Evolutionary conservation across 1,140 invertebrate species (phyloP), one percentile per base, ranked within the genome.

Genomic region (Heliothis subflexa): DNA sequence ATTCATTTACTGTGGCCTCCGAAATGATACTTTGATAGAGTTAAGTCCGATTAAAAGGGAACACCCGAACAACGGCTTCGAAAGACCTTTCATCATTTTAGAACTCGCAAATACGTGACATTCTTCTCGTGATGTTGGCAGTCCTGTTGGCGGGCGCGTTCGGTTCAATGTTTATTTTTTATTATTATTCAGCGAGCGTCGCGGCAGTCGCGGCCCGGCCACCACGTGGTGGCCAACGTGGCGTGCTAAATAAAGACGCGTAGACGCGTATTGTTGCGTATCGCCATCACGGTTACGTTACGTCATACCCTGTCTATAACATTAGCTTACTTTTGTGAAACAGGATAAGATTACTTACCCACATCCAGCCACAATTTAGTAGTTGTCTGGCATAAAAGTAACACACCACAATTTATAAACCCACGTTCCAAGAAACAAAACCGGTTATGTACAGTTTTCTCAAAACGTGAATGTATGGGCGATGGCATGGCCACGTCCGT

Each of bases 151-250:
- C 50, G 74, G 61, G 59, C 70, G 70, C 70, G 50, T 55, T 70
- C 66, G 66, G 66, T 75, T 49, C 57, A 77, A 77, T 77, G 74
- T 77, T 77, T 77, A 77, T 77, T 77, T 77, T 77, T 77, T 77
- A 77, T 77, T 77, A 77, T 77, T 77, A 77, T 66, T 68, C 49
- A 47, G 50, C 50, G 61, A 28, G 74, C 74, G 61, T 68, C 74
- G 74, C 74, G 61, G 62, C 49, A 62, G 61, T 68, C 74, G 74
- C 74, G 61, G 62, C 49, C 50, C 61, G 50, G 70, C 50, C 52
- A 55, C 61, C 74, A 77, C 74, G 74, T 77, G 74, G 74, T 68
- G 62, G 50, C 74, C 74, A 77, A 77, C 74, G 74, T 77, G 74
- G 74, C 74, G 74, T 62, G 74, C 74, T 77, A 77, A 77, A 77